A percentile compares a stretch with the other conserved stretches of the same genome.
These are phyloP conservation scores for Drosophila subsilvestris DNA, from an alignment of 2,888 invertebrate species.

Conservation along the genomic window DNA sequence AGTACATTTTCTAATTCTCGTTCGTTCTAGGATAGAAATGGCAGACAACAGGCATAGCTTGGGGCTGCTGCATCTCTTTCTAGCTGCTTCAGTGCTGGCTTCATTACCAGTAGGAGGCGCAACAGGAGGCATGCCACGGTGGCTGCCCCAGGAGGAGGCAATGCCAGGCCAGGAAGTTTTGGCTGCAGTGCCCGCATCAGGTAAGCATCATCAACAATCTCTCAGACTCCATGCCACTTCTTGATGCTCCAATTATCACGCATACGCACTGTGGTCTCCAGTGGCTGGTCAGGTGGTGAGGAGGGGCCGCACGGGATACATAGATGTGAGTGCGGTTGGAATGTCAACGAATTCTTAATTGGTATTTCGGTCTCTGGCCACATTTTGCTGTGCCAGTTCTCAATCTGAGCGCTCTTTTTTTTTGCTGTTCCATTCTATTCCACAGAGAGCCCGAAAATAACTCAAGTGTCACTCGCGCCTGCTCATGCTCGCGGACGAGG, in stretches of 20 bases:
- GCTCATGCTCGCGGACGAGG: conserved; percentile 17
- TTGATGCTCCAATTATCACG: conserved; percentile 68
- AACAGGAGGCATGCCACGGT: conserved; percentile 19
- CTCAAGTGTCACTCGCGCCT: conserved; percentile 63
- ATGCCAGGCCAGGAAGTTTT: conserved; percentile 53
- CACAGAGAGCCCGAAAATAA: conserved; percentile 61
- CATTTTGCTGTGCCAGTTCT: conserved; percentile 61
- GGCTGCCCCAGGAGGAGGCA: conserved; percentile 23
- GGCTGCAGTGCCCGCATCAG: conserved; percentile 57
- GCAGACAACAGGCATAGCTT: conserved; percentile 7
- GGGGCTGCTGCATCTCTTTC: conserved; percentile 14
- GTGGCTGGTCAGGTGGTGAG: conserved; percentile 12
- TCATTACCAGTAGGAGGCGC: conserved; percentile 31
- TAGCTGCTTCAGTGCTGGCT: conserved; percentile 35
- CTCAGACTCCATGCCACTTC: conserved; percentile 3
- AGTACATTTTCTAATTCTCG: conserved; percentile 24
- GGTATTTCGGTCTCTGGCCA: conserved; percentile 62
- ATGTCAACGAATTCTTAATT: conserved; percentile 70
- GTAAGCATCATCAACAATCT: conserved; percentile 44
- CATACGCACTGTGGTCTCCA: conserved; percentile 64
- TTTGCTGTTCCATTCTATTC: conserved; percentile 29
- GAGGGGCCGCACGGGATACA: too few species aligned
- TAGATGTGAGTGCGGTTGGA: conserved; percentile 7
- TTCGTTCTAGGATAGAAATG: conserved; percentile 35
- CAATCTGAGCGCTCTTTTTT: conserved; percentile 39